phyloP scores from a whole-genome alignment of 2,113 vertebrate genomes.

The Lucifuga dentata region DNA sequence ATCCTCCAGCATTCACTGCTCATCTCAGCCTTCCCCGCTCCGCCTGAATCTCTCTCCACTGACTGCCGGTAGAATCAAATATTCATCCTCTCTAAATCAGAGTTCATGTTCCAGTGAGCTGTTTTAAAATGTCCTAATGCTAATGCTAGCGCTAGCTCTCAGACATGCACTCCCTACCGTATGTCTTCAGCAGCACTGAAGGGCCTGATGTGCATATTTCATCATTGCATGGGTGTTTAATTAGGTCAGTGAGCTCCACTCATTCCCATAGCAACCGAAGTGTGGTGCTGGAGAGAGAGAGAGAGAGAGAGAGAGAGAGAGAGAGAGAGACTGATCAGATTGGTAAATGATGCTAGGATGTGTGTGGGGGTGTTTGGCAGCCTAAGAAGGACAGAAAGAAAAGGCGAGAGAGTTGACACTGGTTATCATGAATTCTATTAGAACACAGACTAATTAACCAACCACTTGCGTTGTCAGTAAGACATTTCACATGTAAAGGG shows the following conservation, averaged over 20 bases:
- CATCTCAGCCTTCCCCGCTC: constrained; percentile 10
- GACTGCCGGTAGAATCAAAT: constrained; percentile 24
- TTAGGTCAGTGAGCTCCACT: constrained; percentile 77
- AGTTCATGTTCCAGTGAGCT: constrained; percentile 21
- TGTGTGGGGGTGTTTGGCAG: constrained; percentile 52
- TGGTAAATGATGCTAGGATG: constrained; percentile 56
- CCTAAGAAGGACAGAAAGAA: constrained; percentile 17
- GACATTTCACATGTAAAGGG: constrained; percentile 38
- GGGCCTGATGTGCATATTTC: constrained; percentile 76
- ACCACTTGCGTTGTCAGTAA: constrained; percentile 18
- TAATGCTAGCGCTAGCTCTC: constrained; percentile 10
- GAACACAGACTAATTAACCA: constrained; percentile 35
- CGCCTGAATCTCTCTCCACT: too few relatives aligned
- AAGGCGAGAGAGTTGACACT: constrained; percentile 37
- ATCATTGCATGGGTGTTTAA: constrained; percentile 74
- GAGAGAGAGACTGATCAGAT: constrained; percentile 38
- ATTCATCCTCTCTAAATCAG: not conserved
- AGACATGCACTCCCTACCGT: constrained; percentile 61
- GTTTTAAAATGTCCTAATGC: constrained; percentile 40
- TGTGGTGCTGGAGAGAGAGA: constrained; percentile 24
- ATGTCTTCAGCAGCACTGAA: constrained; percentile 28
- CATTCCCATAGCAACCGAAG: constrained; percentile 77
- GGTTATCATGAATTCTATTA: constrained; percentile 59
- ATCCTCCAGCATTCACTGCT: constrained; percentile 9
- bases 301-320: constrained; percentile 27